Percentiles rank a stretch among this genome's conserved stretches.
Evolutionary conservation across 2,797 vertebrate species (phyloP).

Genomic region (Amblyraja radiata): DNA sequence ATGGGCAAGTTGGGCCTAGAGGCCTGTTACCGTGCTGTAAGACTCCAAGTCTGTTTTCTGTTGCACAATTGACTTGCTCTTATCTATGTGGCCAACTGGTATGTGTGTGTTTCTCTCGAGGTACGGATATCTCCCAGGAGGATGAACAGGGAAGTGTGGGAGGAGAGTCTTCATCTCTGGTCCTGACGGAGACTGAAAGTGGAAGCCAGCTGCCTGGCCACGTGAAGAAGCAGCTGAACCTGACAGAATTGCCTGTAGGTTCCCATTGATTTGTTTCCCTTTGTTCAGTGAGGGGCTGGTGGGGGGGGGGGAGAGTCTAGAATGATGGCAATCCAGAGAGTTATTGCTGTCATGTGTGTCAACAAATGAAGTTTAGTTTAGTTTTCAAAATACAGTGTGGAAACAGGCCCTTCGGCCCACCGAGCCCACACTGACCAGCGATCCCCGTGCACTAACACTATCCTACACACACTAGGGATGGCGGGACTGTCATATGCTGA

Average conservation of each 20-base stretch:
- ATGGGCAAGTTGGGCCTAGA: no score
- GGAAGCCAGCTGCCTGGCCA: slow-evolving; percentile 44
- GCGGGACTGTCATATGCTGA: no score
- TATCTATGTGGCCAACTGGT: neutral
- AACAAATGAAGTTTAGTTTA: neutral
- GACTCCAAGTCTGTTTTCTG: neutral
- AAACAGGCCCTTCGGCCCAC: no score
- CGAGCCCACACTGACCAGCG: no score
- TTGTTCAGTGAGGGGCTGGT: neutral
- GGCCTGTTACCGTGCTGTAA: no score
- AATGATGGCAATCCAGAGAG: neutral
- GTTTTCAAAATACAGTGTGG: no score
- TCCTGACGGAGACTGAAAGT: slow-evolving; percentile 45
- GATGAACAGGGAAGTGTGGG: neutral
- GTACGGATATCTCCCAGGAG: neutral
- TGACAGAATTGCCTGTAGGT: slow-evolving; percentile 52
- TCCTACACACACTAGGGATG: no score
- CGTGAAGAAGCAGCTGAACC: slow-evolving; percentile 41
- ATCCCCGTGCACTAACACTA: no score
- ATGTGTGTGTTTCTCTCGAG: neutral
- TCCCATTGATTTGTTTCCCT: neutral
- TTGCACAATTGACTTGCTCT: neutral
- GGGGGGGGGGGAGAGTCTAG: neutral
- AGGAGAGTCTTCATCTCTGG: slow-evolving; percentile 41
- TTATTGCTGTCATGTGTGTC: neutral